A percentile compares a stretch with the other conserved stretches of the same genome.
Conservation (phyloP, 2,113 vertebrate species). For the Cairina moschata region DNA sequence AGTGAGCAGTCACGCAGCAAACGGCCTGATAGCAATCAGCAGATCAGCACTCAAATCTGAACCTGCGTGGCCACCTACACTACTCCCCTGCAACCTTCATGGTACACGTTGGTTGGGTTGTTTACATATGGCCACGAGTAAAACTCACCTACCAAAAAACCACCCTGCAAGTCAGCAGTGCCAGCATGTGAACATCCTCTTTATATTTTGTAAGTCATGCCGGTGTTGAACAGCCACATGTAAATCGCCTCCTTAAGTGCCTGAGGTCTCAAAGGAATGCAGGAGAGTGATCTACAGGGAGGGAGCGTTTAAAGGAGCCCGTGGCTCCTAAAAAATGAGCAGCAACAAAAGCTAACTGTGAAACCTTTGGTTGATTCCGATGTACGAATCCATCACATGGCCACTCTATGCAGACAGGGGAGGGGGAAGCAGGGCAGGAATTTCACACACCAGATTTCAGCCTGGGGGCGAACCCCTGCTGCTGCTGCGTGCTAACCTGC, state of each 20-base stretch:
- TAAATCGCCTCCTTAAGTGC: background rate
- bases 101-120: accelerated
- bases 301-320: background rate
- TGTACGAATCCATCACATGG: background rate
- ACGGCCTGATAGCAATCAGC: background rate
- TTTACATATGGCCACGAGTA: background rate
- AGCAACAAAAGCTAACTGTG: background rate
- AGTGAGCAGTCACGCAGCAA: accelerated
- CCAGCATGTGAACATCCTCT: background rate
- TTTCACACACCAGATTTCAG: background rate
- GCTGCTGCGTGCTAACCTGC: background rate
- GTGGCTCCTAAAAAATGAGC: background rate
- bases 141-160: background rate
- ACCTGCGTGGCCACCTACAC: background rate
- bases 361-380: background rate
- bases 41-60: background rate
- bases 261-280: background rate
- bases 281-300: background rate
- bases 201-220: background rate
- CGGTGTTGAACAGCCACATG: background rate
- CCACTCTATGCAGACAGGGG: too few species aligned
- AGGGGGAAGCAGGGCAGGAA: background rate
- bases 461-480: background rate
- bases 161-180: background rate
- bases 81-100: background rate